Percentiles rank a stretch among this genome's conserved stretches.
These are phyloP conservation scores for Drosophila equinoxialis DNA, from an alignment of 1,140 invertebrate genomes.

Conservation along the genomic window DNA sequence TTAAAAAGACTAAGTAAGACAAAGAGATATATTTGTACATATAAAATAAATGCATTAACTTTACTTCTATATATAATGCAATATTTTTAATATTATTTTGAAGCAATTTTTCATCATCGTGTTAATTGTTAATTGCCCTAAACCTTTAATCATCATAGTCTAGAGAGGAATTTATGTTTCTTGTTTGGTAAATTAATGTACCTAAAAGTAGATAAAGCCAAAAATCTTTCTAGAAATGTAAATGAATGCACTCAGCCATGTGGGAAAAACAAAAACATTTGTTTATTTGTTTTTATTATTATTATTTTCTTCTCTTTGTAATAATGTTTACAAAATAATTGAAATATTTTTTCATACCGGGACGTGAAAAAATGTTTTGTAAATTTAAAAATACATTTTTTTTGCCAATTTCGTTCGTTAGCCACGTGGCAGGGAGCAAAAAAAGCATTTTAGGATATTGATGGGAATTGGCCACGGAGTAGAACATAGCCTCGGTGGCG, in stretches of 20 bases:
- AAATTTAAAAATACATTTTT: conserved; percentile 3
- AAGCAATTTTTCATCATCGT: too few relatives aligned
- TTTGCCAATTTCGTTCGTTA: conserved; percentile 1
- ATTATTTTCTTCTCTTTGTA: not conserved
- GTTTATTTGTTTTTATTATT: not conserved
- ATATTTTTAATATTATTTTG: too few relatives aligned
- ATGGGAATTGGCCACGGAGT: conserved; percentile 3
- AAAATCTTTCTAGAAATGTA: not conserved
- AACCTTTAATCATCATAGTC: not conserved
- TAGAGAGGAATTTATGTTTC: not conserved
- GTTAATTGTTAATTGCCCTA: not conserved
- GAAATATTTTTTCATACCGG: not conserved
- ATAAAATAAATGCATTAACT: too few relatives aligned
- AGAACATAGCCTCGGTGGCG: conserved; percentile 90
- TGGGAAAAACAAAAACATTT: not conserved
- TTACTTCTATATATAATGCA: too few relatives aligned
- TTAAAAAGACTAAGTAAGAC: too few relatives aligned
- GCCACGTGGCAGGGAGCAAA: conserved; percentile 59
- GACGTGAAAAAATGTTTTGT: conserved; percentile 67
- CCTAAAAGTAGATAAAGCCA: not conserved
- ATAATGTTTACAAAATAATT: conserved; percentile 7
- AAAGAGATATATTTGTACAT: too few relatives aligned
- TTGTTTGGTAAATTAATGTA: not conserved
- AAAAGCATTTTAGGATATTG: not conserved
- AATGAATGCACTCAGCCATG: not conserved